Percentiles rank a stretch among this genome's conserved stretches.
phyloP scores from a whole-genome alignment of 2,113 vertebrate genomes.

The Eclectus roratus region DNA sequence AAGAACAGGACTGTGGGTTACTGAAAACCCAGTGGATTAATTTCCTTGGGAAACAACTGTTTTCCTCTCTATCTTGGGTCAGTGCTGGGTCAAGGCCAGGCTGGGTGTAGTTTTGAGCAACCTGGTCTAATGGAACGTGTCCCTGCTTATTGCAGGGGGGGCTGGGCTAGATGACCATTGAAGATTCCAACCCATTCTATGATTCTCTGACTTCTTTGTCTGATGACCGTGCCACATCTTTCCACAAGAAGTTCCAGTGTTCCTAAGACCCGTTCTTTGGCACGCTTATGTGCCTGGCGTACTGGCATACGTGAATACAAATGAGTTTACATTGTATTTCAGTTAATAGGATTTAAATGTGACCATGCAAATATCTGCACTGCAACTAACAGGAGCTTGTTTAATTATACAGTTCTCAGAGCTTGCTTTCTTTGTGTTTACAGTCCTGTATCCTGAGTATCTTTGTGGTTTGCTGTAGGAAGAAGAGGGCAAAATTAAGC shows the following conservation, averaged over 20 bases:
- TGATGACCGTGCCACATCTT: background rate
- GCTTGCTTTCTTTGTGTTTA: background rate
- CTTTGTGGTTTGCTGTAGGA: background rate
- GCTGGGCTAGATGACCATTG: background rate
- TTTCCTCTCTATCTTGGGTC: background rate
- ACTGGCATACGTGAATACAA: slow-evolving; percentile 16
- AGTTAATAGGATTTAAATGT: slow-evolving; percentile 13
- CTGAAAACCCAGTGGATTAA: background rate
- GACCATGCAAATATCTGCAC: background rate
- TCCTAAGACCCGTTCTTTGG: background rate
- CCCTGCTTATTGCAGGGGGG: background rate
- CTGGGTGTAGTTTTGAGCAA: background rate
- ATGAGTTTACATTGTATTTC: slow-evolving; percentile 12
- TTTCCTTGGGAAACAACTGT: background rate
- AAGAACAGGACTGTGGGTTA: background rate
- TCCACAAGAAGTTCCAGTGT: background rate
- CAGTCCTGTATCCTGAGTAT: background rate
- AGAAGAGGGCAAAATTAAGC: background rate
- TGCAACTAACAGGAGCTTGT: background rate
- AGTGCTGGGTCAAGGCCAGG: background rate
- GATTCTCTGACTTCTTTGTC: background rate
- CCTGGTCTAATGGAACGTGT: background rate
- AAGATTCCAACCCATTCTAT: background rate
- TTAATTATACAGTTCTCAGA: background rate
- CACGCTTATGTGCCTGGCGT: background rate